Evolutionary conservation across 2,113 vertebrate species (phyloP).

Genomic region (Cyanoderma ruficeps): DNA sequence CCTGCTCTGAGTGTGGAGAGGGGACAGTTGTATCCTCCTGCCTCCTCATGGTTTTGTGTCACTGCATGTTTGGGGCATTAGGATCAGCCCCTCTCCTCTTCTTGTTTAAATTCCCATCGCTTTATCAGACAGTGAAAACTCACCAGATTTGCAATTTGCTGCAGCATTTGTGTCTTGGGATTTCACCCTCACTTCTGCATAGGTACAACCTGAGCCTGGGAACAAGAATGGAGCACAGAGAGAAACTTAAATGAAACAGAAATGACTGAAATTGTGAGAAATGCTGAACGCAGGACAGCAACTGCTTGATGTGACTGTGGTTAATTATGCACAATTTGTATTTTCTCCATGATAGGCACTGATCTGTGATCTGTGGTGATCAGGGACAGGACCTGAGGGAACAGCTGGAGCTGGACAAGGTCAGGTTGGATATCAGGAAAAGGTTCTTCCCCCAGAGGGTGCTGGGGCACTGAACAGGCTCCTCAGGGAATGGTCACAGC

Average conservation of each 20-base stretch:
- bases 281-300: background rate
- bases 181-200: background rate
- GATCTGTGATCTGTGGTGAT: background rate
- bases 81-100: background rate
- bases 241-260: background rate
- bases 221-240: background rate
- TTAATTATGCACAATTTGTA: background rate
- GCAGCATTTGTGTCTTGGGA: background rate
- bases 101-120: background rate
- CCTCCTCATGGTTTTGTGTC: background rate
- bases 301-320: background rate
- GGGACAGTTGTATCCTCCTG: background rate
- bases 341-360: background rate
- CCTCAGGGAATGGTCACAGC: background rate
- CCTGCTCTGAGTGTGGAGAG: background rate
- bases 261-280: background rate
- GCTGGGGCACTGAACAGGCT: background rate
- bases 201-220: background rate
- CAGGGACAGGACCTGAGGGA: background rate
- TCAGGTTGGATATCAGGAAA: fast-evolving
- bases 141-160: background rate
- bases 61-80: background rate
- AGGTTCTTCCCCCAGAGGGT: background rate
- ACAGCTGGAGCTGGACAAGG: fast-evolving
- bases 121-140: background rate